Evolutionary conservation across 2,113 vertebrate genomes (phyloP), one percentile per base, ranked within the genome.

Genomic region (Psophia crepitans): DNA sequence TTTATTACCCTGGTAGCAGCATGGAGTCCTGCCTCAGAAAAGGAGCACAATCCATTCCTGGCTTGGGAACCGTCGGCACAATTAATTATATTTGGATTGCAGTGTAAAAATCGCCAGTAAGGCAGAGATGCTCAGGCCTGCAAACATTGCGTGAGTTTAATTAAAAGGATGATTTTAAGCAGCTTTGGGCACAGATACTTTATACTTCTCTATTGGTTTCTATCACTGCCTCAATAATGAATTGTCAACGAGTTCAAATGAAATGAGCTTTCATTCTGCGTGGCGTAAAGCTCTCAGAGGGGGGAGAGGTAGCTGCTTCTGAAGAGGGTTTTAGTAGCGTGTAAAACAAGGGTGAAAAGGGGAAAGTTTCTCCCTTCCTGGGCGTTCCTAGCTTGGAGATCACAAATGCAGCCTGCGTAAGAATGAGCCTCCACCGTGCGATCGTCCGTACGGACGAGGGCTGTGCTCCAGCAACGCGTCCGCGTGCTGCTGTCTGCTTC

Each of bases 41-140:
- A 70, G 43, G 43, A 89, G 53, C 76, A 78, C 56, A 63, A 86
- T 90, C 79, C 90, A 56, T 86, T 84, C 46, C 76, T 90, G 88
- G 83, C 90, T 88, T 68, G 89, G 53, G 86, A 96, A 23, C 64
- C 60, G n/a, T 84, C 13, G 4, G 75, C 39, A 56, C 78, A 86
- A 95, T 96, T 96, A 95, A 93, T 94, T 94, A 39, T 64, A 15
- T 94, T 87, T 81, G 86, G 70, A 93, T 84, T 78, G 64, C 53
- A 75, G 65, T 1, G 6, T 92, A 75, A 78, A 93, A 90, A 69
- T 90, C 84, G 66, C 77, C 70, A 76, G 57, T 44, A 58, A 88
- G 56, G 79, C 75, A 78, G 76, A 86, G 76, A 75, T 0, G 0
- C 76, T 68, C 51, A 43, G 56, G 24, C 88, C 76, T 66, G 41